Percentiles rank a stretch among this genome's conserved stretches.
These are phyloP conservation scores for Drosophila anomalata DNA, from an alignment of 2,888 invertebrate genomes.

Conservation along the genomic window DNA sequence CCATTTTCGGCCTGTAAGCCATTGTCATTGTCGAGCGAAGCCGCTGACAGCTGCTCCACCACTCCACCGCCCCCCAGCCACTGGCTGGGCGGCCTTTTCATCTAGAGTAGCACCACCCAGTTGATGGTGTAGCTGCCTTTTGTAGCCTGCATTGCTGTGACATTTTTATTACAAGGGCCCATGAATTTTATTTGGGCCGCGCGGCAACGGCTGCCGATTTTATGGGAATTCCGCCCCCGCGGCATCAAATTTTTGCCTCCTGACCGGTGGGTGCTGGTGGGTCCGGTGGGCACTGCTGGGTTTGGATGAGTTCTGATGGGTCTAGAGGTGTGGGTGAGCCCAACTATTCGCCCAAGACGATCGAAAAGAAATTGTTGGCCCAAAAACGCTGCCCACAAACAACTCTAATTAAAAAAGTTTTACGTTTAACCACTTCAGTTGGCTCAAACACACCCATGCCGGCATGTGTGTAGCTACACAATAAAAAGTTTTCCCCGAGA, in stretches of 20 bases:
- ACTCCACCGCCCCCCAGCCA: neutral
- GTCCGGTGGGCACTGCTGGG: neutral
- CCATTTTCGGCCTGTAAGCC: conserved; percentile 59
- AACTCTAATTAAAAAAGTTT: conserved; percentile 78
- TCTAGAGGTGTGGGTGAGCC: conserved; percentile 1
- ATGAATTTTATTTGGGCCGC: conserved; percentile 71
- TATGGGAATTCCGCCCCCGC: conserved; percentile 50
- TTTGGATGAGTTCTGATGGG: neutral
- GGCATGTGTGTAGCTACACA: conserved; percentile 24
- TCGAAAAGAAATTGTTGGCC: conserved; percentile 64
- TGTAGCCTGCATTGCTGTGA: conserved; percentile 59
- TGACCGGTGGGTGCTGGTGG: conserved; percentile 25
- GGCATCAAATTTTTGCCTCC: conserved; percentile 19
- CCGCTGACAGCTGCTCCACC: conserved; percentile 65
- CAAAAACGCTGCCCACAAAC: conserved; percentile 69
- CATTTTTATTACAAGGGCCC: conserved; percentile 74
- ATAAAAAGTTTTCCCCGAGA: neutral
- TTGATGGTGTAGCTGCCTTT: conserved; percentile 48
- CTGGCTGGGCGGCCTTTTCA: neutral
- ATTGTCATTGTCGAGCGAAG: conserved; percentile 68
- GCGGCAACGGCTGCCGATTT: conserved; percentile 60
- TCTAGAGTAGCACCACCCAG: conserved; percentile 3
- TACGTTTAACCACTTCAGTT: conserved; percentile 76
- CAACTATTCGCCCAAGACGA: conserved; percentile 69
- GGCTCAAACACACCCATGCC: conserved; percentile 41